phyloP scores from a whole-genome alignment of 2,888 invertebrate genomes.

The Eupeodes latifasciatus region DNA sequence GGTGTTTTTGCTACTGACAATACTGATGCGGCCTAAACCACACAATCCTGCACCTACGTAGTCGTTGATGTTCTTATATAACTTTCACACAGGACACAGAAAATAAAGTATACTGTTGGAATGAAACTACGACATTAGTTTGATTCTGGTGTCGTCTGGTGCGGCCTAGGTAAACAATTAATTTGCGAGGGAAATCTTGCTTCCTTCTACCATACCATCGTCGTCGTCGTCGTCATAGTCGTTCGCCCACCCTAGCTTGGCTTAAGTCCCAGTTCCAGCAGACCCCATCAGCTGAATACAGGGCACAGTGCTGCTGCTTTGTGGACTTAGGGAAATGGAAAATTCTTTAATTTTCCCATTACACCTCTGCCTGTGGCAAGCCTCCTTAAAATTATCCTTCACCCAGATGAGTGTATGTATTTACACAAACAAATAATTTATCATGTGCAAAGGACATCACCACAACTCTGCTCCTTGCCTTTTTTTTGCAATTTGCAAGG shows the following conservation, averaged over 20 bases:
- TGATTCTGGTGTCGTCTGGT: conserved; percentile 48
- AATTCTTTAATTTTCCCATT: conserved; percentile 69
- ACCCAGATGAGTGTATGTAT: conserved; percentile 47
- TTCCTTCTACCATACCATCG: background rate
- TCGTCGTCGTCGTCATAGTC: no score
- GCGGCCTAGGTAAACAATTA: conserved; percentile 65
- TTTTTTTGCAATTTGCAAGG: conserved; percentile 49
- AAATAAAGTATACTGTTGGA: conserved; percentile 16
- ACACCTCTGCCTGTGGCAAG: conserved; percentile 42
- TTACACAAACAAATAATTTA: conserved; percentile 67
- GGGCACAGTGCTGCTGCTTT: conserved; percentile 8
- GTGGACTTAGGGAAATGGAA: conserved; percentile 64
- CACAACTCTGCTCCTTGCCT: conserved; percentile 34
- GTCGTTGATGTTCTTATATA: conserved; percentile 7
- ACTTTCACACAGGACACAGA: background rate
- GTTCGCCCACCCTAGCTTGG: no score
- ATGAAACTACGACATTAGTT: conserved; percentile 44
- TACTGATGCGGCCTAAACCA: conserved; percentile 22
- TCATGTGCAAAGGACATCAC: conserved; percentile 48
- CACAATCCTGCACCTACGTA: conserved; percentile 25
- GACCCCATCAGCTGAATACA: background rate
- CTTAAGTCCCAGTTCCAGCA: background rate
- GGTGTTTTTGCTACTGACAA: conserved; percentile 20
- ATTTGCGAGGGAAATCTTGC: conserved; percentile 54
- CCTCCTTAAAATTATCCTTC: conserved; percentile 50